Base-by-base conservation (phyloP, 1,140 invertebrate genomes). In the Oncopodura yosiiana region DNA sequence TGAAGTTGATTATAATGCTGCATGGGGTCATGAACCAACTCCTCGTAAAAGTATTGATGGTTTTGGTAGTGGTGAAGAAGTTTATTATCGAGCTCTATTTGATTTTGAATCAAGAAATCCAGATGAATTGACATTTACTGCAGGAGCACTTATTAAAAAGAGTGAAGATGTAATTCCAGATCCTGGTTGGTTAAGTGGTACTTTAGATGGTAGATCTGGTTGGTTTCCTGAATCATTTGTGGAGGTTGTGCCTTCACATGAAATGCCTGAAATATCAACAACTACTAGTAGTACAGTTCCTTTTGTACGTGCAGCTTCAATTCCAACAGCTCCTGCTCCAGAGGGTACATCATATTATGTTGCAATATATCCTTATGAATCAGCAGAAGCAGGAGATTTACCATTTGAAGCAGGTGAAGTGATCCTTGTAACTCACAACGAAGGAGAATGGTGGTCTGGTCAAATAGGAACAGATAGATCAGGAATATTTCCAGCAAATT, bases 401-500 rank as follows among this genome's bases (percentile, higher is more conserved):
- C 83, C 75, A 41, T 96, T 99, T 69, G 82, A 86, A 63, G 85
- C 84, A 50, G 92, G 92, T 1, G 94, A 98, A 70, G 76, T 86
- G 52, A 86, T 99, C 49, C 74, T 81, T 56, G 90, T 95, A 1
- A 78, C 79, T 3, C 83, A 92, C 61, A 83, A 87, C 60, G 90
- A 95, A 60, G 93, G 91, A 5, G 93, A 98, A 68, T 98, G 94
- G 94, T 98, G 94, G 94, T 95, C 92, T 9, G 95, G 95, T 32
- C 79, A 78, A 44, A 82, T 94, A 62, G 87, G 81, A 36, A 21
- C 51, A 2, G 81, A 81, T 34, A 81, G 81, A 58, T 79, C 76
- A 12, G 95, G 95, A 19, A 93, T 98, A 58, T 99, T 99, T 72
- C 95, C 95, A 1, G 88, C 84, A 1, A 94, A 93, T 76, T 93